phyloP scores from a whole-genome alignment of 2,797 vertebrate species.

The Acrossocheilus wenchowensis region DNA sequence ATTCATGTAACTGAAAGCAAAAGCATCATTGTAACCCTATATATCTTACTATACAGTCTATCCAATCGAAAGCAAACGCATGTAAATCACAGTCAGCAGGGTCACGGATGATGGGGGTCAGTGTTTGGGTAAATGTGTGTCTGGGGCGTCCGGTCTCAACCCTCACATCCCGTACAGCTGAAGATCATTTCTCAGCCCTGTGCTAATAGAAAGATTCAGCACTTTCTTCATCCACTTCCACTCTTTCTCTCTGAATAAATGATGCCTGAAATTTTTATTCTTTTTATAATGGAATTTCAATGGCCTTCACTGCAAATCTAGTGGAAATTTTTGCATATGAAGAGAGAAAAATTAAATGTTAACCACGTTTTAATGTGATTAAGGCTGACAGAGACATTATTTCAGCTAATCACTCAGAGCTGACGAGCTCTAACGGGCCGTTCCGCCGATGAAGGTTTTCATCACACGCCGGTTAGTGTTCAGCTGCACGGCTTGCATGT shows the following conservation, averaged over 20 bases:
- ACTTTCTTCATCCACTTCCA: constrained; percentile 89
- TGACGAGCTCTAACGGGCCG: constrained; percentile 87
- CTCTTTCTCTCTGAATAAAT: constrained; percentile 99
- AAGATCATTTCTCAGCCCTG: constrained; percentile 88
- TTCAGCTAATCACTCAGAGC: constrained; percentile 99
- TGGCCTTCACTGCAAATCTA: constrained; percentile 99
- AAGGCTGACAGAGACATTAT: constrained; percentile 99
- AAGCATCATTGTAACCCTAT: neutral
- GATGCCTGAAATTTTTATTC: constrained; percentile 99
- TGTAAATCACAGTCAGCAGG: constrained; percentile 13
- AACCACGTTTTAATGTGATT: constrained; percentile 99
- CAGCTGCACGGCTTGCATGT: constrained; percentile 13
- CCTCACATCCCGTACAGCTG: constrained; percentile 33
- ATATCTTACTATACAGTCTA: neutral
- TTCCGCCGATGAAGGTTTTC: constrained; percentile 74
- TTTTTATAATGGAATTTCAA: constrained; percentile 99
- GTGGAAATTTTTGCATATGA: constrained; percentile 99
- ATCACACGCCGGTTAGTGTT: constrained; percentile 76
- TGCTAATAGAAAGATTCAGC: constrained; percentile 97
- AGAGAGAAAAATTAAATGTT: constrained; percentile 99
- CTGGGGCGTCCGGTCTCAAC: constrained; percentile 49
- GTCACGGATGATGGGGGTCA: constrained; percentile 31
- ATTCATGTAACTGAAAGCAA: neutral
- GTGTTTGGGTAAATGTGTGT: constrained; percentile 42
- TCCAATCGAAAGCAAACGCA: neutral